These are phyloP conservation scores for Delia radicum DNA, from an alignment of 1,140 invertebrate species.

Conservation along the genomic window DNA sequence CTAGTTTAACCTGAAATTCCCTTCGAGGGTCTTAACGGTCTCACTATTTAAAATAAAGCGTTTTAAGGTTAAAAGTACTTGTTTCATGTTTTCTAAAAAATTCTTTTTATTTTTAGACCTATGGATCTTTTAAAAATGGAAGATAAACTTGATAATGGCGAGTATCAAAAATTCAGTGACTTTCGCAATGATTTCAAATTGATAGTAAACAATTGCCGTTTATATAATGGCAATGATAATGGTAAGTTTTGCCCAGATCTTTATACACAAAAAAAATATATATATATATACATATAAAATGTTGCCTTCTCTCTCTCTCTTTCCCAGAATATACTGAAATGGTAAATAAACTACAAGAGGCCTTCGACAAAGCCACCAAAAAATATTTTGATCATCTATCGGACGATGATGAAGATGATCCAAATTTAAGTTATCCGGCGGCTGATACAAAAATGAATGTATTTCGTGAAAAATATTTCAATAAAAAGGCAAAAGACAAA, in stretches of 20 bases:
- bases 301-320: neutral
- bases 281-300: neutral
- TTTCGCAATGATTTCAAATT: slow-evolving; percentile 86
- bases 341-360: slow-evolving; percentile 78
- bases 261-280: no score
- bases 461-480: slow-evolving; percentile 52
- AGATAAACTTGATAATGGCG: slow-evolving; percentile 76
- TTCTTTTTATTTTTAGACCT: slow-evolving; percentile 58
- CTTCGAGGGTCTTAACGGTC: no score
- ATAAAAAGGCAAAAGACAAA: slow-evolving; percentile 38
- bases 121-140: slow-evolving; percentile 90
- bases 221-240: slow-evolving; percentile 90
- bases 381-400: slow-evolving; percentile 77
- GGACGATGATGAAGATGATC: slow-evolving; percentile 73
- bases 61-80: neutral
- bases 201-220: slow-evolving; percentile 86
- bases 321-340: slow-evolving; percentile 83
- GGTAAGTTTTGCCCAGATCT: slow-evolving; percentile 72
- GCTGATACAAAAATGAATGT: slow-evolving; percentile 58
- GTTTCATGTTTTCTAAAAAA: no score
- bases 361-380: slow-evolving; percentile 75
- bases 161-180: slow-evolving; percentile 75
- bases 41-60: slow-evolving; percentile 18
- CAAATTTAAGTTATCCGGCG: slow-evolving; percentile 64
- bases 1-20: no score